Percentiles rank a stretch among this genome's conserved stretches.
Evolutionary conservation across 2,797 vertebrate genomes (phyloP).

Genomic region (Okamejei kenojei): DNA sequence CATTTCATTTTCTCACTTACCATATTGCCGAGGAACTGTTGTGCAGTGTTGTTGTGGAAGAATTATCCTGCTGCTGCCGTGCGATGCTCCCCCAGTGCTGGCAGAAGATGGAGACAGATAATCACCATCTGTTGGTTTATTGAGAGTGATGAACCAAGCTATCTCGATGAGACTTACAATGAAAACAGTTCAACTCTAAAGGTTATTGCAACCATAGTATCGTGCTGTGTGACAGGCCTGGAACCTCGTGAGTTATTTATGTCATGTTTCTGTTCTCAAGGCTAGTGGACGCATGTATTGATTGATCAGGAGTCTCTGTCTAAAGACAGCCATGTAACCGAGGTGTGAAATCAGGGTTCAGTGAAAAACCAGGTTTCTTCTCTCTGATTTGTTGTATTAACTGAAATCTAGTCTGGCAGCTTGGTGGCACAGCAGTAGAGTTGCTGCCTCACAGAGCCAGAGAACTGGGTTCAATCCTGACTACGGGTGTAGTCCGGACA

Average conservation of each 20-base stretch:
- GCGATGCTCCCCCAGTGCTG: neutral
- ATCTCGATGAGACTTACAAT: slow-evolving; percentile 23
- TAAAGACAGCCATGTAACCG: neutral
- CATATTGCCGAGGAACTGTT: neutral
- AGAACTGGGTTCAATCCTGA: no score
- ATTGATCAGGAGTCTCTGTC: neutral
- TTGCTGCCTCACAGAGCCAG: no score
- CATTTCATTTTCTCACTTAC: neutral
- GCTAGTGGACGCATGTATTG: neutral
- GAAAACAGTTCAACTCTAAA: neutral
- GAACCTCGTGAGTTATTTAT: neutral
- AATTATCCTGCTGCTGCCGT: neutral
- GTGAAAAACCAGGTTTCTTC: neutral
- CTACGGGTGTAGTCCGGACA: no score
- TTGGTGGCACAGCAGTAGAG: no score
- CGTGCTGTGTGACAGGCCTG: neutral
- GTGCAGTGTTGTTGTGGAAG: neutral
- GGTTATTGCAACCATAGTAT: neutral
- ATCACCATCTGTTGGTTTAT: neutral
- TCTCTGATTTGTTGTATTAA: neutral
- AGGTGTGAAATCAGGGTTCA: neutral
- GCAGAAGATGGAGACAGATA: neutral
- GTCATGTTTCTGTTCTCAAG: neutral
- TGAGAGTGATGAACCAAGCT: neutral
- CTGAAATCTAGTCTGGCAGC: neutral